Percentiles rank a stretch among this genome's conserved stretches.
phyloP scores from a whole-genome alignment of 2,797 vertebrate genomes.

The Phoebastria nigripes region DNA sequence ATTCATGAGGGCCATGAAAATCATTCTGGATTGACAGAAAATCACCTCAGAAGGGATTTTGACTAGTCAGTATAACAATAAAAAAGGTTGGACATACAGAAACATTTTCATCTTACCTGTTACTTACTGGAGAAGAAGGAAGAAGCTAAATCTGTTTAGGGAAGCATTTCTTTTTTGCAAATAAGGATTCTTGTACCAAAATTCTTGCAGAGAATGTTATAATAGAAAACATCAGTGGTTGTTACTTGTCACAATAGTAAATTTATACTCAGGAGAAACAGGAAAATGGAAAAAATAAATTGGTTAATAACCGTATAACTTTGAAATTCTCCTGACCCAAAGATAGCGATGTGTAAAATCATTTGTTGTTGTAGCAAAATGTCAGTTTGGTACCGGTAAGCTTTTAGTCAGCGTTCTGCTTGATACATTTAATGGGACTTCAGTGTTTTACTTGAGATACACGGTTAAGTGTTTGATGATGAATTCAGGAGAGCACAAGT shows the following conservation, averaged over 20 bases:
- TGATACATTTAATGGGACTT: background rate
- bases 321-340: background rate
- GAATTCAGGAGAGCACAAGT: background rate
- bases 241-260: background rate
- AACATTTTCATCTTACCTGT: background rate
- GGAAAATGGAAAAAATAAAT: background rate
- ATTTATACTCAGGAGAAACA: background rate
- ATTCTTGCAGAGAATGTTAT: background rate
- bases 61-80: background rate
- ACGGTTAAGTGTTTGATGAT: background rate
- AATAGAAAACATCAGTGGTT: background rate
- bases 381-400: background rate
- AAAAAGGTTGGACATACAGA: background rate
- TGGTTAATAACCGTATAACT: background rate
- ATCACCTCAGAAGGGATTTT: background rate
- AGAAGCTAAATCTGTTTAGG: background rate
- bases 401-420: constrained; percentile 33
- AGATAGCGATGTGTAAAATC: background rate
- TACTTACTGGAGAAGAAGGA: background rate
- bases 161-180: background rate
- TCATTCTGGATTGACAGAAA: background rate
- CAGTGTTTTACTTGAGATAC: background rate
- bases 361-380: constrained; percentile 16
- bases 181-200: background rate
- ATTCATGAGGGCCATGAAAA: background rate